Evolutionary conservation across 2,888 invertebrate genomes (phyloP), one percentile per base, ranked within the genome.

Genomic region (Operophtera brumata): DNA sequence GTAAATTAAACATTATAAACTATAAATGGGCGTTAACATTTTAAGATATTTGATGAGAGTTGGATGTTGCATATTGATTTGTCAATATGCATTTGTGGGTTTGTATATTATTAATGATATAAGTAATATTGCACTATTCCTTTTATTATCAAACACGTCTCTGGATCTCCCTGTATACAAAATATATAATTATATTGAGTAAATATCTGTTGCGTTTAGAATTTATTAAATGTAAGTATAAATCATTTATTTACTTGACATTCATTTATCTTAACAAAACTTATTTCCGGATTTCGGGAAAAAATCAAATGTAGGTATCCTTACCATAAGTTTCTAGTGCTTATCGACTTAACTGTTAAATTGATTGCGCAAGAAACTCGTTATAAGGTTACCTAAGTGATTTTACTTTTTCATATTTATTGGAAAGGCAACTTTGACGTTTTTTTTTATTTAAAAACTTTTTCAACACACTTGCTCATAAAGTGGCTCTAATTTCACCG

Each of bases 21-120:
- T 40, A 54, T 42, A 30, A 30, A 4, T 30, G 30, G 10, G 25
- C 47, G 34, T 49, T 51, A 59, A 50, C 20, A 57, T 51, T 66
- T 63, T 60, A 71, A 72, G 66, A 59, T 70, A 73, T 67, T 74
- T 63, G 65, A 70, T 74, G 73, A 71, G 60, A 67, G 71, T 76
- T 76, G 71, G 71, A 71, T 72, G 68, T 69, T 62, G 64, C 74
- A 70, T 65, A 54, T 59, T 54, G 54, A 52, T 46, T 56, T 52
- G 67, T 69, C 64, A 51, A 49, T 46, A 56, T 58, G 45, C 52
- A 59, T 58, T 61, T 62, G 52, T 54, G 52, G 45, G 56, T 56
- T 61, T 54, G 47, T 61, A 53, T 54, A 51, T 48, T 46, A 52
- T 35, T 43, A 53, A 39, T 46, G 7, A 30, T 30, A 30, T 8